phyloP scores from a whole-genome alignment of 2,113 vertebrate genomes.

The Sturnus vulgaris region DNA sequence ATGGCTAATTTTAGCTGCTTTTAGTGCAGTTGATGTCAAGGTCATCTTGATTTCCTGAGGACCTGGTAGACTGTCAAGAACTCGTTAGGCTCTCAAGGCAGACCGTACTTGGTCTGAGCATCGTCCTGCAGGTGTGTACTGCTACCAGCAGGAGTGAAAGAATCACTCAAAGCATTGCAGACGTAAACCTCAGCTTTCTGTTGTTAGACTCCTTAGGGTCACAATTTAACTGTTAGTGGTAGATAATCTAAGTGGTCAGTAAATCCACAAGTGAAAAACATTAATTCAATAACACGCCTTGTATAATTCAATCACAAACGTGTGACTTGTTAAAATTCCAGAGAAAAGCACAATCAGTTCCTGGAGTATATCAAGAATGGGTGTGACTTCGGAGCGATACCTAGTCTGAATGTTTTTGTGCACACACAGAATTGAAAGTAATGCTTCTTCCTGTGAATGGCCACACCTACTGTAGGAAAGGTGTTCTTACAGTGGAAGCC shows the following conservation, averaged over 20 bases:
- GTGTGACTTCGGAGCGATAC: not conserved
- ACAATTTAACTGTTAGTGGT: not conserved
- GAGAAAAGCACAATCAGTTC: not conserved
- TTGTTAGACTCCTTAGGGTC: not conserved
- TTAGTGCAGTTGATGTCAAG: not conserved
- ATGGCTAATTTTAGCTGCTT: conserved; percentile 26
- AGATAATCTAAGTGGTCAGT: not conserved
- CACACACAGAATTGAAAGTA: not conserved
- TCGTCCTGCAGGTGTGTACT: not conserved
- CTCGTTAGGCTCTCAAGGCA: not conserved
- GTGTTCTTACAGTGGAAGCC: not conserved
- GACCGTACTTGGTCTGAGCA: not conserved
- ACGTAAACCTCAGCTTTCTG: not conserved
- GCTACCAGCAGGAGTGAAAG: not conserved
- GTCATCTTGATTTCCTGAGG: not conserved
- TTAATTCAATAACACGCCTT: not conserved
- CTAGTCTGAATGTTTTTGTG: not conserved
- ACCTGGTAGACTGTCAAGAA: not conserved
- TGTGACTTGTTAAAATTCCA: not conserved
- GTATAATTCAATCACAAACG: not conserved
- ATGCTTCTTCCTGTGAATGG: not conserved
- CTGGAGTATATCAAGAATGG: not conserved
- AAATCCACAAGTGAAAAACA: not conserved
- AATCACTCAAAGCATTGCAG: not conserved
- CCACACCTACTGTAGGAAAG: not conserved